These are phyloP conservation scores for Hydropsyche betteni DNA, from an alignment of 2,888 invertebrate genomes.

Conservation along the genomic window DNA sequence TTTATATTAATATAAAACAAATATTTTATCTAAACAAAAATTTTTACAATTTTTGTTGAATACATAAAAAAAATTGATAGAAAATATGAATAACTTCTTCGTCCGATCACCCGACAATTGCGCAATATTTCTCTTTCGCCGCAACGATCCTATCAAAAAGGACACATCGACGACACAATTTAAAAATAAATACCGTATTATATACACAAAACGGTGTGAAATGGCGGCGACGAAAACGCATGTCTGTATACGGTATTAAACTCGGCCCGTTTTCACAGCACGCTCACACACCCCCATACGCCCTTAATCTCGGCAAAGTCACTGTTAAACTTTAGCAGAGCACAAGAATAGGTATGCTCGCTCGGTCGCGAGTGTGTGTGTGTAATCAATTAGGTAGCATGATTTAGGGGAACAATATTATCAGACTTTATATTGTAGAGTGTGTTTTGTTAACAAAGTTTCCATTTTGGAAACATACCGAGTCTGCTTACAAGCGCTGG, in stretches of 20 bases:
- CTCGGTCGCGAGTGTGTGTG: conserved; percentile 4
- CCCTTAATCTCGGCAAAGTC: conserved; percentile 26
- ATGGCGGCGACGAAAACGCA: neutral
- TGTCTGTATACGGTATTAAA: conserved; percentile 9
- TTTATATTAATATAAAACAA: too few relatives aligned
- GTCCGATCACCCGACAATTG: too few relatives aligned
- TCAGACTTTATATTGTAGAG: conserved; percentile 42
- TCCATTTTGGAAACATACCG: conserved; percentile 42
- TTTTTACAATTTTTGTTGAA: too few relatives aligned
- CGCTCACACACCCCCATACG: neutral
- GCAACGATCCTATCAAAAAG: too few relatives aligned
- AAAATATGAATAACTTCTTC: too few relatives aligned
- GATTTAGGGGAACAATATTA: conserved; percentile 41
- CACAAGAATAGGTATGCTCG: neutral
- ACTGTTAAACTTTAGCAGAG: conserved; percentile 10
- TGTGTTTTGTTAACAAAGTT: conserved; percentile 42
- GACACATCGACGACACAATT: too few relatives aligned
- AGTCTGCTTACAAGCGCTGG: conserved; percentile 41
- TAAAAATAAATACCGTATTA: too few relatives aligned
- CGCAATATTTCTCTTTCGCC: too few relatives aligned
- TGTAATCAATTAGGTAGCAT: conserved; percentile 41
- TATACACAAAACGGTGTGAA: too few relatives aligned
- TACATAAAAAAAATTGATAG: too few relatives aligned
- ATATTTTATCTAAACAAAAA: too few relatives aligned
- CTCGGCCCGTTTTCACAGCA: neutral